Evolutionary conservation across 2,113 vertebrate species (phyloP), one percentile per base, ranked within the genome.

Genomic region (Cheilinus undulatus): DNA sequence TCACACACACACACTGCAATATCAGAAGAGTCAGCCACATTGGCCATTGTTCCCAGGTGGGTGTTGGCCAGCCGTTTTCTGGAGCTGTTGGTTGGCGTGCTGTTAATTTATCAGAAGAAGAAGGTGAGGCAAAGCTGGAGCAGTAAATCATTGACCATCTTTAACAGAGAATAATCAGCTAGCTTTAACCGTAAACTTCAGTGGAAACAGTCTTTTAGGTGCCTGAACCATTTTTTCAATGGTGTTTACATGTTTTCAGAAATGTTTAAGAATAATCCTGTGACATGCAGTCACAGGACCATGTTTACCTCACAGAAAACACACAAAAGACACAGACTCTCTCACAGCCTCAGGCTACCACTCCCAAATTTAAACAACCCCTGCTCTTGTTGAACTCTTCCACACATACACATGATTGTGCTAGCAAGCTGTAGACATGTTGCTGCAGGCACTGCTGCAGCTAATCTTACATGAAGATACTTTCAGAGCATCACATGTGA

Each of bases 331-430:
- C 57, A 30, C 50, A 65, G 24, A 24, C 22, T 58, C 64, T 53
- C 64, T 30, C 68, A 38, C 66, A 40, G 82, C 91, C 87, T 74
- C 17, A 28, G 85, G 91, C 65, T 79, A 88, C 88, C 92, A 88
- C 92, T 89, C 89, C 90, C 83, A 58, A 60, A 58, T 70, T 82
- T 81, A 71, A 81, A 76, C 61, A 80, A 64, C 73, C 65, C 60
- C 32, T 51, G 42, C 59, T 76, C 42, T 38, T 69, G 54, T 78
- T 70, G 24, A 69, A 23, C 69, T 73, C 7, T 42, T 42, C 69
- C 83, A 19, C 52, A 82, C 20, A 59, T 51, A 64, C 59, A 42
- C 51, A 75, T 70, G 20, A 43, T 26, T 75, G 49, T 62, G 43
- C 68, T 24, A 20, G 36, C 58, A 20, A 62, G 52, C 56, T 49